Base-by-base conservation (phyloP, 2,888 invertebrate species). In the Drosophila meridiana region DNA sequence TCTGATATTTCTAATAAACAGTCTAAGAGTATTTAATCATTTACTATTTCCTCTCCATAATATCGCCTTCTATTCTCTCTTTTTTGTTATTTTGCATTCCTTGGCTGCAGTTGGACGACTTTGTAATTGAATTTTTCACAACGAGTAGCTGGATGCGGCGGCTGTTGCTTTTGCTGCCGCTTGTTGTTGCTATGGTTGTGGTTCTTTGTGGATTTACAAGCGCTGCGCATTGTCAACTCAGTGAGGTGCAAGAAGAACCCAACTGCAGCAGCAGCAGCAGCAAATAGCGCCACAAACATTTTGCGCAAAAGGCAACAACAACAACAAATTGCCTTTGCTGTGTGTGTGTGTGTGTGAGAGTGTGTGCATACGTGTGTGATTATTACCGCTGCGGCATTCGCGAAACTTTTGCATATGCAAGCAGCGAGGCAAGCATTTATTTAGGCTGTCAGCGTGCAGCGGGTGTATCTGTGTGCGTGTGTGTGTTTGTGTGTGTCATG, bases 81-180 rank as follows among this genome's bases (percentile, higher is more conserved):
- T 50, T 20, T 75, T 77, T 50, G n/a, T 32, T 34, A 20, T 20
- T 50, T 83, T 78, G 75, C 76, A 87, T 89, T 90, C 78, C 78
- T 79, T 71, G 57, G 61, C 64, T 66, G 75, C 69, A 73, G 64
- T 85, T 76, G 65, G 69, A 69, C 69, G 82, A 87, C 85, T 84
- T 84, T 71, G 87, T 87, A 89, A 89, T 88, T 90, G 87, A 87
- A 89, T 90, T 88, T 84, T 82, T 82, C 76, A 73, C 73, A 77
- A 72, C 81, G 56, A 63, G 66, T 69, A 68, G 78, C 65, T 61
- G 74, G 74, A 53, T 43, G 69, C 28, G 65, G 60, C 38, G 63
- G 58, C 38, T 50, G 34, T 13, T 47, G 53, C 20, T 53, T 47
- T 14, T 38, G 50, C 4, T 70, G 60, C 8, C 48, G 53, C 28